These are phyloP conservation scores for Bradypodion pumilum DNA, from an alignment of 2,797 vertebrate genomes.

Conservation along the genomic window DNA sequence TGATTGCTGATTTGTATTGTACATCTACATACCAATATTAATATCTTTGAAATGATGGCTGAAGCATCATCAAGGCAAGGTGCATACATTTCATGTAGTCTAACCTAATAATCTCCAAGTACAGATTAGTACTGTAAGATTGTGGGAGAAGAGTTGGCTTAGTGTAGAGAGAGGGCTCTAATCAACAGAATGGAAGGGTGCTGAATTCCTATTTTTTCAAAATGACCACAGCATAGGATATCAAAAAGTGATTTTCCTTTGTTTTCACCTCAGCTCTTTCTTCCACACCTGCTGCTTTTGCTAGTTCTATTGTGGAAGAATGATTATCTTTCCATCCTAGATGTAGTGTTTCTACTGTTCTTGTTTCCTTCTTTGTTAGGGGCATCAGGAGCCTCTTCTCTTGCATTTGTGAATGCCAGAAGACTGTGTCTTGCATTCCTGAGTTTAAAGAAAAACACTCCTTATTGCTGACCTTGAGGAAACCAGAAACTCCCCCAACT, in stretches of 20 bases:
- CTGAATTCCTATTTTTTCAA: neutral
- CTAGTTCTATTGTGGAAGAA: neutral
- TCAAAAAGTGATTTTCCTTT: neutral
- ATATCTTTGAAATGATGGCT: neutral
- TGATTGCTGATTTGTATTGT: neutral
- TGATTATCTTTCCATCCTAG: neutral
- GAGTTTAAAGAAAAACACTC: neutral
- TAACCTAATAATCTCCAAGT: neutral
- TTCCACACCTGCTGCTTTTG: neutral
- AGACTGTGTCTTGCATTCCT: neutral
- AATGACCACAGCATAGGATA: neutral
- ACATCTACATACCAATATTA: neutral
- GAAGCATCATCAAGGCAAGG: neutral
- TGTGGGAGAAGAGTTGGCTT: neutral
- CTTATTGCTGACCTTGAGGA: neutral
- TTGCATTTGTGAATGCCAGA: neutral
- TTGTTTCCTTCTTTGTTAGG: conserved; percentile 1
- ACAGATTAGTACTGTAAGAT: neutral
- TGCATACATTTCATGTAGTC: neutral
- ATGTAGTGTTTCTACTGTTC: neutral
- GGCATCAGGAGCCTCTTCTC: neutral
- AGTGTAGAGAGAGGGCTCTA: neutral
- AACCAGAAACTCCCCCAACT: neutral
- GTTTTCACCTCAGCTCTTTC: neutral
- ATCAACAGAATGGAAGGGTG: neutral